A percentile compares a stretch with the other conserved stretches of the same genome.
These are phyloP conservation scores for Idaea dimidiata DNA, from an alignment of 2,888 invertebrate genomes.

Conservation along the genomic window DNA sequence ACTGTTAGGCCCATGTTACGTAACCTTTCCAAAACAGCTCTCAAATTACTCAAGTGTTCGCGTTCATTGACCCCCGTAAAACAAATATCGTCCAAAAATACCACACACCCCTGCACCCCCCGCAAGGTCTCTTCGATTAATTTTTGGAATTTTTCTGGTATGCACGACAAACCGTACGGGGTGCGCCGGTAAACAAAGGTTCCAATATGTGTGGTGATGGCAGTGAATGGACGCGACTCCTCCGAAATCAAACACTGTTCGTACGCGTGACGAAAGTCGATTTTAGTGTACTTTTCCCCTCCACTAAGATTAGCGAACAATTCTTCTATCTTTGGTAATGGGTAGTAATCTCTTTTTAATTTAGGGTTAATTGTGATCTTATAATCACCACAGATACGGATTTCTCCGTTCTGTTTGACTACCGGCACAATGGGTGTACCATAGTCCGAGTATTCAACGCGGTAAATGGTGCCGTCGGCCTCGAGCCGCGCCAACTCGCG, in stretches of 20 bases:
- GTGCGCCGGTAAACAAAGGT: not conserved
- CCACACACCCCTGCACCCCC: conserved; percentile 14
- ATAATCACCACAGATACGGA: too few relatives aligned
- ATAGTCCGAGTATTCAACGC: too few relatives aligned
- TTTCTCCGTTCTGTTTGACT: too few relatives aligned
- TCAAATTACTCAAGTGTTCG: conserved; percentile 12
- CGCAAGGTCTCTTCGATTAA: too few relatives aligned
- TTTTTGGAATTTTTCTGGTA: conserved; percentile 1
- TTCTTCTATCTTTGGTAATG: conserved; percentile 29
- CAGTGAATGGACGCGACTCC: not conserved
- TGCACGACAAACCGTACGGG: conserved; percentile 1
- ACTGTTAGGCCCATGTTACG: conserved; percentile 20
- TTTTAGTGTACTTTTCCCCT: conserved; percentile 30
- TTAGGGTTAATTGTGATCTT: conserved; percentile 26
- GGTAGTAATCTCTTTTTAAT: conserved; percentile 24
- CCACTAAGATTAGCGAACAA: conserved; percentile 30
- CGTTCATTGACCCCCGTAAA: conserved; percentile 2
- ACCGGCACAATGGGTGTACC: too few relatives aligned
- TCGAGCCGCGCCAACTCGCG: too few relatives aligned
- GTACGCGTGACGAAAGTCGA: conserved; percentile 30
- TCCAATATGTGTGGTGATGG: too few relatives aligned
- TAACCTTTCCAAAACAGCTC: conserved; percentile 20
- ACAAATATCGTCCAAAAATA: conserved; percentile 18
- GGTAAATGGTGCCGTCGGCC: too few relatives aligned
- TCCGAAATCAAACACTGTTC: conserved; percentile 18